phyloP scores from a whole-genome alignment of 92 coral and sea anemone genomes.

The Paramuricea clavata region DNA sequence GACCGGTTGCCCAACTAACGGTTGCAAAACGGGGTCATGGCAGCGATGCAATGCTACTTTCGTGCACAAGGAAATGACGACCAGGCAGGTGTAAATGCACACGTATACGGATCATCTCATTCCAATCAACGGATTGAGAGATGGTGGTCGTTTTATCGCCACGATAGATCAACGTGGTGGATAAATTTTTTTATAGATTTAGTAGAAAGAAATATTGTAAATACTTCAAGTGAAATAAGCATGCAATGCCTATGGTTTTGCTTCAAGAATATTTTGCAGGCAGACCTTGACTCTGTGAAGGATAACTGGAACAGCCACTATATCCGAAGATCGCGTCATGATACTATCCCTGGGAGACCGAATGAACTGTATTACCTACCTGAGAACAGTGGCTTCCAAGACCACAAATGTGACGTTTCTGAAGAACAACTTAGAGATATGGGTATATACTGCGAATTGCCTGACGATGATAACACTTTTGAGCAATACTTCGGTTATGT shows the following conservation, averaged over 20 bases:
- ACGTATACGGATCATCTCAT: constrained; percentile 15
- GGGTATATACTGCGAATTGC: constrained; percentile 28
- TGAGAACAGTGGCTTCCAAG: constrained; percentile 45
- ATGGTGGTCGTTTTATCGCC: constrained; percentile 17
- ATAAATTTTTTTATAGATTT: constrained; percentile 11
- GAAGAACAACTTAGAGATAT: constrained; percentile 44
- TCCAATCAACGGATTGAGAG: constrained; percentile 12
- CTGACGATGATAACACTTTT: constrained; percentile 30
- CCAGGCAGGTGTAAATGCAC: constrained; percentile 17
- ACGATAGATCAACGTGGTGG: constrained; percentile 33
- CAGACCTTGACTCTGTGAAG: constrained; percentile 5
- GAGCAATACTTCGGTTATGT: constrained; percentile 11
- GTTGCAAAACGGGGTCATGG: constrained; percentile 48
- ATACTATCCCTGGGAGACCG: constrained; percentile 58
- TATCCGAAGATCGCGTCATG: constrained; percentile 28
- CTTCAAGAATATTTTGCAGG: constrained; percentile 24
- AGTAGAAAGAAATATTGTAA: constrained; percentile 12
- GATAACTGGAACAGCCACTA: constrained; percentile 22
- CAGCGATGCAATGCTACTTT: constrained; percentile 21
- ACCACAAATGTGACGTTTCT: constrained; percentile 29
- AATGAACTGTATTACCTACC: constrained; percentile 52
- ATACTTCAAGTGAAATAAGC: constrained; percentile 14
- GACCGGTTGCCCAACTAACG: constrained; percentile 47
- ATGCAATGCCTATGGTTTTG: constrained; percentile 19
- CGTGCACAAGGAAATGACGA: constrained; percentile 4